These are phyloP conservation scores for Lamellibrachia columna DNA, from an alignment of 2,888 invertebrate genomes.

Conservation along the genomic window DNA sequence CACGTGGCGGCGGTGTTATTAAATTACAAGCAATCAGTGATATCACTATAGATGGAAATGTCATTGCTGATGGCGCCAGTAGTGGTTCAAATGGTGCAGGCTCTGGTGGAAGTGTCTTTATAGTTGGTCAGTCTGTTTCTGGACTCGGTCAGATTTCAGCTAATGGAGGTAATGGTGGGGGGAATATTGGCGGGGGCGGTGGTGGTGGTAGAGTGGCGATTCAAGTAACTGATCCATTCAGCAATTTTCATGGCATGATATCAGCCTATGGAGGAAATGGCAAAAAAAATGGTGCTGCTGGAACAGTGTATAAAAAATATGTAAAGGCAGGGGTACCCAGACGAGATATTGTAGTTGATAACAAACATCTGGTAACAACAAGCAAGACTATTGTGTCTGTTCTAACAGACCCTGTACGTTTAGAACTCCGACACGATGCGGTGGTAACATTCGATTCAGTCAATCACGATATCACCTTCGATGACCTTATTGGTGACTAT, in stretches of 20 bases:
- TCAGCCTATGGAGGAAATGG: constrained; percentile 44
- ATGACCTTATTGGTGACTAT: constrained; percentile 45
- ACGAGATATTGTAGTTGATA: constrained; percentile 41
- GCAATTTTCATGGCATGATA: constrained; percentile 41
- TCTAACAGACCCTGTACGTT: not conserved
- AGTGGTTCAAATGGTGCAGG: constrained; percentile 23
- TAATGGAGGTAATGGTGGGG: not conserved
- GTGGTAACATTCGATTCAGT: not conserved
- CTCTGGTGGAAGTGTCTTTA: constrained; percentile 23
- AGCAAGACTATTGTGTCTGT: constrained; percentile 21
- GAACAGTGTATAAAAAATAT: constrained; percentile 45
- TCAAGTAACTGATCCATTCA: constrained; percentile 31
- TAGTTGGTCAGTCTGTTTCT: not conserved
- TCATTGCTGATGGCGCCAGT: not conserved
- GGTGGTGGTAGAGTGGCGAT: constrained; percentile 47
- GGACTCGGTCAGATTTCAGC: not conserved
- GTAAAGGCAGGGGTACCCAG: constrained; percentile 37
- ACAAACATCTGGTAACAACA: constrained; percentile 32
- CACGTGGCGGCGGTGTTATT: not conserved
- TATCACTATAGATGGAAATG: not conserved
- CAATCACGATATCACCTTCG: constrained; percentile 27
- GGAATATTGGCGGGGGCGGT: constrained; percentile 31
- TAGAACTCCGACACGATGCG: not conserved
- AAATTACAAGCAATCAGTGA: not conserved
- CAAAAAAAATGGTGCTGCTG: constrained; percentile 44